Base-by-base conservation (phyloP, 2,797 vertebrate species). In the Gallinago nigripennis region DNA sequence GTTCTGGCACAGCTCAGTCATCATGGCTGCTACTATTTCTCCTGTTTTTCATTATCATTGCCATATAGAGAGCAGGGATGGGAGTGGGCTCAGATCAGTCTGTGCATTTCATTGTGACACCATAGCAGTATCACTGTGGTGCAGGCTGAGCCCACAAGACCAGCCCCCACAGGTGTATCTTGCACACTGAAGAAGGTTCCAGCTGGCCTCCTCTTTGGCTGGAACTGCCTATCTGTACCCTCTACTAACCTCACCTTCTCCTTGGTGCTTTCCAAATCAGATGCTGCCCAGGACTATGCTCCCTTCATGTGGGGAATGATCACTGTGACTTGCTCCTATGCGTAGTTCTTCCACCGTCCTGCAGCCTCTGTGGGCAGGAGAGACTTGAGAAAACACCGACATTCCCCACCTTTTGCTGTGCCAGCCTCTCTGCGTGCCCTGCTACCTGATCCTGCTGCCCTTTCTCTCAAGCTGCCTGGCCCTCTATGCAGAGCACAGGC, bases 291-390 rank as follows among this genome's bases (percentile, higher is more conserved):
- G 50, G 30, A 4, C 43, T 73, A 80, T 54, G 33, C 33, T 70
- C 33, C 33, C 28, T 23, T 80, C 56, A 5, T 1, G 14, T 4
- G 16, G 17, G 25, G 30, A 85, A 11, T 6, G 1, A 2, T 28
- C n/a, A 5, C 41, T 28, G 39, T n/a, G 73, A 23, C 41, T 23
- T 39, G 57, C 15, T n/a, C 23, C 39, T 16, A 1, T 0, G 4
- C 0, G 0, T 3, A 1, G 21, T 15, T 13, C 58, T 60, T 53
- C 33, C 0, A 0, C 81, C 50, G 51, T 46, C 53, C 18, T 31
- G 63, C 61, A 46, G 19, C 2, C 50, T 73, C 56, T 3, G 2
- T 33, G 43, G 33, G 56, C 60, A 65, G 33, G 28, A 72, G 58
- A 60, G 16, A 35, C 46, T 37, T 57, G 51, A 81, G 37, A 33